Conservation (phyloP, 2,113 vertebrate genomes). For the Poecilia latipinna region DNA sequence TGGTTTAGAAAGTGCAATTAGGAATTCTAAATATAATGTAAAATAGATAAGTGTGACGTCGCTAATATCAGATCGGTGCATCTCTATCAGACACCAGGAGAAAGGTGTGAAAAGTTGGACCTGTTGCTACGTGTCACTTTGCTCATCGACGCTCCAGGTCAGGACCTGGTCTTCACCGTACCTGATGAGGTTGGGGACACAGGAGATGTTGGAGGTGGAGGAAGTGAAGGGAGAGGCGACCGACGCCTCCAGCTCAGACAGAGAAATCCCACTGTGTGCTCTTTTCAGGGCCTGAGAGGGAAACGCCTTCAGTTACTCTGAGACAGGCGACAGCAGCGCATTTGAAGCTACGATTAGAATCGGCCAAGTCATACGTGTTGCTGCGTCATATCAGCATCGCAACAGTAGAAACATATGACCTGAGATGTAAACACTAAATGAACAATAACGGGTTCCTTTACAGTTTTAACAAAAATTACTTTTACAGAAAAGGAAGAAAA, state of each 20-base stretch:
- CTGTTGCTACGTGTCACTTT: neutral
- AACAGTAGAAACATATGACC: too few relatives aligned
- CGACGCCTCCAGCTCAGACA: slow-evolving; percentile 96
- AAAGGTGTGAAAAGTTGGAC: neutral
- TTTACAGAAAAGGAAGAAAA: too few relatives aligned
- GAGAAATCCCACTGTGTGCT: slow-evolving; percentile 95
- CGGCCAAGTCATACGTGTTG: too few relatives aligned
- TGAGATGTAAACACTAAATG: too few relatives aligned
- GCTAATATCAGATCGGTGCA: neutral
- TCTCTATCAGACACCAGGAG: neutral
- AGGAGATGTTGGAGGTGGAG: slow-evolving; percentile 92
- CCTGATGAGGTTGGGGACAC: slow-evolving; percentile 97
- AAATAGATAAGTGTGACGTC: too few relatives aligned
- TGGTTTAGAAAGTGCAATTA: too few relatives aligned
- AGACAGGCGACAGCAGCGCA: neutral
- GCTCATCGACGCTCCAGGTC: neutral
- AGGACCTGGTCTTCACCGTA: slow-evolving; percentile 56
- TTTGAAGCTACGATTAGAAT: too few relatives aligned
- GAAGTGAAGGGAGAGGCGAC: slow-evolving; percentile 98
- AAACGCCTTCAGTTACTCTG: neutral
- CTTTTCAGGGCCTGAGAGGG: slow-evolving; percentile 89
- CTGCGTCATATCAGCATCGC: too few relatives aligned
- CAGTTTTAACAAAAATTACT: too few relatives aligned
- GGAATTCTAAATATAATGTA: too few relatives aligned
- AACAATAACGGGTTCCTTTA: too few relatives aligned